A percentile compares a stretch with the other conserved stretches of the same genome.
These are phyloP conservation scores for Triplophysa tibetana DNA, from an alignment of 2,113 vertebrate species.

Conservation along the genomic window DNA sequence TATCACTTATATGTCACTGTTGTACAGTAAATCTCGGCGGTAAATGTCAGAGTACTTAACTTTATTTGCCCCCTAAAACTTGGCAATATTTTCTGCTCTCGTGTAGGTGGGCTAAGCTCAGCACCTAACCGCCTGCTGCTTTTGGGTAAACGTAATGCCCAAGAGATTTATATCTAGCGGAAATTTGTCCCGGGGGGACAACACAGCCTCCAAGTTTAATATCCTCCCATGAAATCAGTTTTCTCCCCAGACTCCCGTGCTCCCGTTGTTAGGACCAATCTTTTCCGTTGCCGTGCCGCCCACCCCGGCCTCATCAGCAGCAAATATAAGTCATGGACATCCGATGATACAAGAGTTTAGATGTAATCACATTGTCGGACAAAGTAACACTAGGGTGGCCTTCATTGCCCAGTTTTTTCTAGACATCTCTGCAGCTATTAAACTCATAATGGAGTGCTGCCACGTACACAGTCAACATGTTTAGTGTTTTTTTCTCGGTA, in stretches of 20 bases:
- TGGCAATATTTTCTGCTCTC: slow-evolving; percentile 50
- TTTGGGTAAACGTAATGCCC: slow-evolving; percentile 52
- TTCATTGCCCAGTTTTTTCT: slow-evolving; percentile 6
- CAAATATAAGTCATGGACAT: slow-evolving; percentile 38
- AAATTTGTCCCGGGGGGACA: slow-evolving; percentile 54
- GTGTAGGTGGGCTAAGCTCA: slow-evolving; percentile 49
- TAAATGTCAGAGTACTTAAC: slow-evolving; percentile 59
- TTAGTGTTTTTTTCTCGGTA: slow-evolving; percentile 15
- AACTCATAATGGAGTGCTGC: slow-evolving; percentile 13
- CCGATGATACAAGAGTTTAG: slow-evolving; percentile 33
- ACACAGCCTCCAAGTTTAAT: slow-evolving; percentile 54
- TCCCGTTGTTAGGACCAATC: slow-evolving; percentile 38
- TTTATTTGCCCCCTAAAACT: slow-evolving; percentile 58
- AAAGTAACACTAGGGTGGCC: slow-evolving; percentile 4
- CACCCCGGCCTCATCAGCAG: slow-evolving; percentile 27
- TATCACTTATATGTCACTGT: slow-evolving; percentile 56
- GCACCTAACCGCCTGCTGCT: slow-evolving; percentile 39
- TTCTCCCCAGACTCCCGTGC: slow-evolving; percentile 51
- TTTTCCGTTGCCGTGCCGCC: slow-evolving; percentile 24
- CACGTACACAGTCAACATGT: slow-evolving; percentile 29
- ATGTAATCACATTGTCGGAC: slow-evolving; percentile 28
- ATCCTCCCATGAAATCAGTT: slow-evolving; percentile 57
- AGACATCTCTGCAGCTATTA: slow-evolving; percentile 33
- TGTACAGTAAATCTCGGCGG: slow-evolving; percentile 54
- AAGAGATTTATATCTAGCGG: slow-evolving; percentile 52